These are phyloP conservation scores for Sebastes oblongus DNA, from an alignment of 2,797 vertebrate genomes.

Conservation along the genomic window DNA sequence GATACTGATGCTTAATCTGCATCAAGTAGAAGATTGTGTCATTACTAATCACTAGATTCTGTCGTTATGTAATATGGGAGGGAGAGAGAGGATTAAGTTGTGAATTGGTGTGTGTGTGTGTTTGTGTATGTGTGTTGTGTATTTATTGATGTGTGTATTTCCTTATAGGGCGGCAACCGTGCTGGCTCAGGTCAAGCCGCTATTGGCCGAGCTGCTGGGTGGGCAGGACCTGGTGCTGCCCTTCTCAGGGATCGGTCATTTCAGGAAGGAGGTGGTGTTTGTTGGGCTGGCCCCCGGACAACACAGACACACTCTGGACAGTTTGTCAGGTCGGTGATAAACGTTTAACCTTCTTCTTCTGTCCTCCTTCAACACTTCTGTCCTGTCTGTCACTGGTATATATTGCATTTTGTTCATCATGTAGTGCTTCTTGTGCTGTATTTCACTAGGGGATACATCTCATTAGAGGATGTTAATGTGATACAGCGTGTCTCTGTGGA, in stretches of 20 bases:
- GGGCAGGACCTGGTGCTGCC: conserved; percentile 86
- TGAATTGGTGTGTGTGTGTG: conserved; percentile 7
- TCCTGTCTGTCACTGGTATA: background rate
- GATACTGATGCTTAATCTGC: conserved; percentile 53
- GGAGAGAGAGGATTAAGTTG: conserved; percentile 58
- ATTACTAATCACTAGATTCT: conserved; percentile 64
- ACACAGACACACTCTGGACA: conserved; percentile 79
- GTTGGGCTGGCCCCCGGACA: conserved; percentile 85
- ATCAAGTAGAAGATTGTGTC: conserved; percentile 52
- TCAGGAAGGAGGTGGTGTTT: conserved; percentile 92
- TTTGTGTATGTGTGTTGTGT: background rate
- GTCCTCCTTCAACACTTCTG: background rate
- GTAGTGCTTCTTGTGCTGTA: background rate
- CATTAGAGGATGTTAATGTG: background rate
- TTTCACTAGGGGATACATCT: background rate
- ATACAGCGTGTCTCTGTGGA: conserved; percentile 2
- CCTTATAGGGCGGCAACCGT: conserved; percentile 83
- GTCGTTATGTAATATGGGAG: conserved; percentile 60
- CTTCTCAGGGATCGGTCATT: conserved; percentile 90
- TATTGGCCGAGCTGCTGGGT: conserved; percentile 85
- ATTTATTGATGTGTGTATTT: conserved; percentile 32
- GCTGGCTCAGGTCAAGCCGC: conserved; percentile 83
- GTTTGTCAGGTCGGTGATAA: conserved; percentile 87
- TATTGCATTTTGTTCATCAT: background rate
- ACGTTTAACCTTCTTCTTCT: background rate